A percentile compares a stretch with the other conserved stretches of the same genome.
Conservation (phyloP, 1,140 invertebrate genomes). For the Polypedilum vanderplanki region DNA sequence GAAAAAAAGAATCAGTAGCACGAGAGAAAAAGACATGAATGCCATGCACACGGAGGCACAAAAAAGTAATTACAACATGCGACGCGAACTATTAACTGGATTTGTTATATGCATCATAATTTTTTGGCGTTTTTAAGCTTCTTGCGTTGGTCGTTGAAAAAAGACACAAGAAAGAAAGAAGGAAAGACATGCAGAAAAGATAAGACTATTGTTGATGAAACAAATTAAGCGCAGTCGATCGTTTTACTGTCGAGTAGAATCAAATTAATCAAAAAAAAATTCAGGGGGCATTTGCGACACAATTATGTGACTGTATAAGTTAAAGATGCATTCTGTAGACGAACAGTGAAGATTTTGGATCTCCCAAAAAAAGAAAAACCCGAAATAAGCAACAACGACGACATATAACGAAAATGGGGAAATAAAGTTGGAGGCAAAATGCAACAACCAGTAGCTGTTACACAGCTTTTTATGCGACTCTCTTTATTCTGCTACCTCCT, state of each 20-base stretch:
- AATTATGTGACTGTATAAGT: no score
- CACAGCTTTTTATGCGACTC: constrained; percentile 1
- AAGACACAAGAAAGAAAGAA: neutral
- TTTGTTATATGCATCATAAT: constrained; percentile 27
- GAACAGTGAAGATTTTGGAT: no score
- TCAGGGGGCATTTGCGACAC: neutral
- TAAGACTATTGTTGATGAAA: constrained; percentile 19
- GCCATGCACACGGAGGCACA: neutral
- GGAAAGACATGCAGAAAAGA: neutral
- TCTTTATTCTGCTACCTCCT: no score
- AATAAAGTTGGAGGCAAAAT: neutral
- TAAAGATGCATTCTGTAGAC: neutral
- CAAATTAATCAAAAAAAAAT: constrained; percentile 12
- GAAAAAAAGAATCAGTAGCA: neutral
- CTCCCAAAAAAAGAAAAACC: no score
- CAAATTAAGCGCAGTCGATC: constrained; percentile 14
- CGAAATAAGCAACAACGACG: no score
- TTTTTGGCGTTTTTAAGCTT: constrained; percentile 18
- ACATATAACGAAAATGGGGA: neutral
- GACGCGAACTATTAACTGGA: constrained; percentile 25
- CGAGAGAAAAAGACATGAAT: neutral
- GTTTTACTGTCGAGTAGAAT: neutral
- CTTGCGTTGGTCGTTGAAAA: constrained; percentile 4
- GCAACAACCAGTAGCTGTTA: constrained; percentile 23
- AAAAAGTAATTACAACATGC: constrained; percentile 24